Base-by-base conservation (phyloP, 2,797 vertebrate species). In the Synaphobranchus kaupii region DNA sequence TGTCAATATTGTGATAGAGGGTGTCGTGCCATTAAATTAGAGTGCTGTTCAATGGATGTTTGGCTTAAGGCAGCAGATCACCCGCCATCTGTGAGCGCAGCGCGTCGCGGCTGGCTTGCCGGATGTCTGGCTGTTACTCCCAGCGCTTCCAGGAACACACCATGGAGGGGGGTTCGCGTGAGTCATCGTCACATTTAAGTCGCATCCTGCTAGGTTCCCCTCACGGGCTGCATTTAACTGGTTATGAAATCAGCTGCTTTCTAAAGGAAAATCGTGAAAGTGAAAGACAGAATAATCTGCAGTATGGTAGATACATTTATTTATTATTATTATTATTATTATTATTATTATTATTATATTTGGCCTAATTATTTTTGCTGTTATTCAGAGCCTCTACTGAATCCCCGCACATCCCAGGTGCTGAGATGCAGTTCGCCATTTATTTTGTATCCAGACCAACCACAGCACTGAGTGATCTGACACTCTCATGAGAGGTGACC, bases 1-100 rank as follows among this genome's bases (percentile, higher is more conserved):
- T 50, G 78, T 81, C 78, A 81, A 81, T 81, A 81, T 81, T 81
- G 47, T 81, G 78, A 81, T 50, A n/a, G 78, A 76, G 71, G 44
- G 44, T n/a, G 78, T 81, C 44, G 6, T 81, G 78, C 47, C 47
- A n/a, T 81, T 81, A 48, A 25, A 81, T 81, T 48, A 81, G n/a
- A 50, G 44, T 50, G 78, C 44, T 81, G 47, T 50, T 81, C 15
- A 50, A n/a, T 20, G 47, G 78, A 81, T 48, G 78, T 22, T 81
- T 17, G 25, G 44, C 78, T 48, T n/a, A 81, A 48, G 78, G 22
- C 78, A 9, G 17, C 78, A 50, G 44, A 48, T 22, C 44, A 6
- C 73, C 9, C 20, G 20, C 76, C 76, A 48, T 80, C 76, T 80
- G 76, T 48, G 76, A 47, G 76, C 39, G 20, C 76, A 48, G 76